Percentiles rank a stretch among this genome's conserved stretches.
Conservation (phyloP, 2,113 vertebrate genomes). For the Eclectus roratus region DNA sequence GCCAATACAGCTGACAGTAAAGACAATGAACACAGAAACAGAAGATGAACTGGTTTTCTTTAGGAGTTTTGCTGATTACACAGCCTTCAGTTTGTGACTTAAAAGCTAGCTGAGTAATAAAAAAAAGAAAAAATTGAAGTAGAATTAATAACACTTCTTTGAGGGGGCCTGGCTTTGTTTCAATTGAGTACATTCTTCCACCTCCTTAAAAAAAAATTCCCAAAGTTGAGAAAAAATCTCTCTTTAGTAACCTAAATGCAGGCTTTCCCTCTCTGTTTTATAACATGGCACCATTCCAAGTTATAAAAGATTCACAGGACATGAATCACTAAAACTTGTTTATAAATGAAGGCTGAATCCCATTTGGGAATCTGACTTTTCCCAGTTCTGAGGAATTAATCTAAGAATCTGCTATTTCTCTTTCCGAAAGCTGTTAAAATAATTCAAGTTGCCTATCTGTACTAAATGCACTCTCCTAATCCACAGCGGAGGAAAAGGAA, state of each 20-base stretch:
- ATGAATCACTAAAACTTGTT: conserved; percentile 22
- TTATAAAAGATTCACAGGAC: conserved; percentile 13
- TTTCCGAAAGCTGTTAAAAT: background rate
- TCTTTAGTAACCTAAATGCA: background rate
- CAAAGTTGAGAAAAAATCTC: conserved; percentile 13
- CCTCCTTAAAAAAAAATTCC: conserved; percentile 49
- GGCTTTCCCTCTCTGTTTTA: conserved; percentile 39
- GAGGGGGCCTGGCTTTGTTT: background rate
- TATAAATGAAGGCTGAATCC: conserved; percentile 23
- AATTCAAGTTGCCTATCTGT: background rate
- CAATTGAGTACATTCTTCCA: background rate
- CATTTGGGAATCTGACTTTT: conserved; percentile 33
- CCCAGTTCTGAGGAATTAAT: conserved; percentile 24
- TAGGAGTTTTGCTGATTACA: background rate
- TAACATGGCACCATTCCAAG: conserved; percentile 31
- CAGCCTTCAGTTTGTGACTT: background rate
- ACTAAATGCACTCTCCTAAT: background rate
- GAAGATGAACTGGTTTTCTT: conserved; percentile 46
- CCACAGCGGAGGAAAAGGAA: background rate
- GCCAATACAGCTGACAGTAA: conserved; percentile 59
- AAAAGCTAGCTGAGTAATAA: background rate
- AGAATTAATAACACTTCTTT: background rate
- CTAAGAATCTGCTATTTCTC: conserved; percentile 1
- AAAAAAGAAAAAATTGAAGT: background rate
- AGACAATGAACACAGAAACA: conserved; percentile 39